These are phyloP conservation scores for Carollia perspicillata DNA, from an alignment of 2,113 vertebrate genomes.

Conservation along the genomic window DNA sequence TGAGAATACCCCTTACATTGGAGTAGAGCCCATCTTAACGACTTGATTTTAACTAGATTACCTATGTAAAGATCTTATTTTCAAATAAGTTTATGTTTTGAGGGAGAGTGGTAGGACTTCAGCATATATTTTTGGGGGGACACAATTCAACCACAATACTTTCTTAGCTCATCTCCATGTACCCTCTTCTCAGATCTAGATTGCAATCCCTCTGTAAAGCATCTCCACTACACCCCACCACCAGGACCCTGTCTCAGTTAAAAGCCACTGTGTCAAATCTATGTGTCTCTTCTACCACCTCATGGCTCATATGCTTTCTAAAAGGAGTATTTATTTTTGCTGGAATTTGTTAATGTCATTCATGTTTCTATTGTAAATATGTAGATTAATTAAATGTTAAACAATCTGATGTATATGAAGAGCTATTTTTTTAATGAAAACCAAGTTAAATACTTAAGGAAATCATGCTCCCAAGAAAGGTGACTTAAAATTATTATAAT, in stretches of 20 bases:
- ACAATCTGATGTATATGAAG: background rate
- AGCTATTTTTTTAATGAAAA: background rate
- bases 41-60: too few relatives aligned
- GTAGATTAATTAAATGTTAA: background rate
- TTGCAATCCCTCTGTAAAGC: accelerated
- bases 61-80: background rate
- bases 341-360: too few relatives aligned
- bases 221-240: too few relatives aligned
- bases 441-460: background rate
- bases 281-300: accelerated
- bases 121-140: accelerated
- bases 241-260: background rate
- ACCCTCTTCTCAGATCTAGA: background rate
- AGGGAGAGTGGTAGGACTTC: background rate
- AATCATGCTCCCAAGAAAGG: background rate
- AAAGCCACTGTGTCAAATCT: accelerated
- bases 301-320: background rate
- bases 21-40: background rate
- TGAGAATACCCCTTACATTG: accelerated
- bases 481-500: background rate
- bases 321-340: background rate
- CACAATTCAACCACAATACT: accelerated
- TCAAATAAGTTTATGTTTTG: background rate
- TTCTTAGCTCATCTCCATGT: background rate
- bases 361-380: background rate